Conservation (phyloP, 2,113 vertebrate species). For the Columba livia region DNA sequence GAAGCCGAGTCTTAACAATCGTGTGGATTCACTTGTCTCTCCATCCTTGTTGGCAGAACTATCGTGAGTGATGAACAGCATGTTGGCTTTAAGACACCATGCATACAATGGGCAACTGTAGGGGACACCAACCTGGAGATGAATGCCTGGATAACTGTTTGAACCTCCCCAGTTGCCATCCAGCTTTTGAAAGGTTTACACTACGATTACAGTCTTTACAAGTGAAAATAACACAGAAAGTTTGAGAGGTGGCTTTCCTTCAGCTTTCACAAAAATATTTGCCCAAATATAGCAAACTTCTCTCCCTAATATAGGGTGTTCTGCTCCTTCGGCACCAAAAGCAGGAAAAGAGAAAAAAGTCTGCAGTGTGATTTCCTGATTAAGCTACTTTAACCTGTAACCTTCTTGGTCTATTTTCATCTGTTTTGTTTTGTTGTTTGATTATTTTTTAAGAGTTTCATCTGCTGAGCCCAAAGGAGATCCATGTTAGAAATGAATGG, state of each 20-base stretch:
- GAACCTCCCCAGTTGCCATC: background rate
- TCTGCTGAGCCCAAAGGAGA: background rate
- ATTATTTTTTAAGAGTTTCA: background rate
- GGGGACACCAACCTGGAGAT: background rate
- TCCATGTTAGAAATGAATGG: background rate
- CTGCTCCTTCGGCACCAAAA: background rate
- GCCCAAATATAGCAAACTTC: background rate
- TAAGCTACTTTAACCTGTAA: background rate
- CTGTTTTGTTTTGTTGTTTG: background rate
- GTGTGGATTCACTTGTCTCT: background rate
- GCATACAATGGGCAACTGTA: background rate
- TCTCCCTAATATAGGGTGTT: background rate
- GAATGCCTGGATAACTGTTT: fast-evolving
- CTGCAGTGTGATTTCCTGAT: background rate
- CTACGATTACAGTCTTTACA: background rate
- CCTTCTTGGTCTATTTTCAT: background rate
- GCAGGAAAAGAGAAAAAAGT: background rate
- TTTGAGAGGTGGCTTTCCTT: background rate
- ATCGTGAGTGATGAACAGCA: background rate
- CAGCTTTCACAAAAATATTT: background rate
- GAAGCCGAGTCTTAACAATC: background rate
- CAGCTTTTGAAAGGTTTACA: background rate
- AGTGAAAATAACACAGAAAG: background rate
- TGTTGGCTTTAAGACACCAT: fast-evolving
- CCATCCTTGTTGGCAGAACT: background rate